Base-by-base conservation (phyloP, 2,888 invertebrate species). In the Chloroclysta siterata region DNA sequence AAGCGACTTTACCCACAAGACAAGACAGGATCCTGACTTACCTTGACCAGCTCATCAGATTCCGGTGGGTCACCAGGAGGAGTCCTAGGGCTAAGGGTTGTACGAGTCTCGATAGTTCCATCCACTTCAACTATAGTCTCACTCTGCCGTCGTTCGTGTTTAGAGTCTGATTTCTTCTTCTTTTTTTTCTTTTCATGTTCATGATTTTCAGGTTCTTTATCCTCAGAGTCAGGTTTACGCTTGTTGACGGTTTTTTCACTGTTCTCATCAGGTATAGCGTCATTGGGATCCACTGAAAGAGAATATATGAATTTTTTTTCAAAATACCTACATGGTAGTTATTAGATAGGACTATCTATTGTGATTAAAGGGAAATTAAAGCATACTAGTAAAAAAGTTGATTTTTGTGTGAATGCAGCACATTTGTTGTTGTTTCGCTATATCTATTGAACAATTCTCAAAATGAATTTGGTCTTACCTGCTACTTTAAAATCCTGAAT, bases 1-100 rank as follows among this genome's bases (percentile, higher is more conserved):
- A 29, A 29, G 6, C 29, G 4, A 5, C 29, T 29, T 29, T 29
- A 29, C 4, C 36, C 2, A 39, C 11, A 8, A 8, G 5, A 8
- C 15, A 44, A 15, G 6, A 47, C 6, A 29, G 28, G 6, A 48
- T 28, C 7, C 2, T 13, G 14, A 47, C 72, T 71, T 65, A 95
- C 95, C 91, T 97, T 97, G 66, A 99, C 96, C 36, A 99, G 94
- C 78, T 98, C 98, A 80, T 99, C 98, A 0, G 98, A 97, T 89
- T 99, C 98, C 0, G 98, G 98, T 0, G 98, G 97, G 81, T 98
- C 98, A 1, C 96, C 96, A 0, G 95, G 95, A 0, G 97, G 97
- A 7, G 96, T 95, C 76, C 95, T 95, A 0, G 97, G 97, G 79
- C 97, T 97, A 59, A 97, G 90, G 17, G 96, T 96, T 3, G 95